Evolutionary conservation across 1,140 invertebrate species (phyloP), one percentile per base, ranked within the genome.

Genomic region (Gonioctena quinquepunctata): DNA sequence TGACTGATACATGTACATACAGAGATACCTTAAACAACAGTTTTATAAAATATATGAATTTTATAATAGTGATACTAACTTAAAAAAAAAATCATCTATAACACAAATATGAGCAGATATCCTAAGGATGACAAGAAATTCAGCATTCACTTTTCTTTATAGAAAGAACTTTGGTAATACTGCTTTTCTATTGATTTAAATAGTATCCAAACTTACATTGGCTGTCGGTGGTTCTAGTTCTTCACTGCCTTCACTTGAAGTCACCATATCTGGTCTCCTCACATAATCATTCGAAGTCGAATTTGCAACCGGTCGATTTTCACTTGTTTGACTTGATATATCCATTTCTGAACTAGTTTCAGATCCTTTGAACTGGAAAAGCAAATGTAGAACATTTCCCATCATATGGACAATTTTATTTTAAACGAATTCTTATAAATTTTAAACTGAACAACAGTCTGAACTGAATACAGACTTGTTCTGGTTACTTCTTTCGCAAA

Each of bases 271-370:
- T 16, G 56, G 61, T 2, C 26, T 33, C 54, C 60, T 70, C 25
- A 33, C 33, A 13, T 66, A 69, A 66, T 79, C 73, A 54, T 74
- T 74, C 16, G 76, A 74, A 3, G 74, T 77, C 3, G 77, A 74
- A 69, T 74, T 74, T 7, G 76, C 74, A 52, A 73, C 74, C 7
- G 76, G 77, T 48, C 60, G 64, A 28, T 56, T 62, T 13, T 69
- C 63, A 63, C 28, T 73, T 4, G 65, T 61, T 23, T 66, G 65
- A 50, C 50, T 71, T 11, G 52, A 66, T 60, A 77, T 72, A 57
- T 77, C 75, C 22, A 73, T 16, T 50, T 78, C 78, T 3, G 78
- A 79, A 50, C 75, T 76, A 11, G 70, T 78, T 56, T 77, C 75
- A 6, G 78, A 79, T 26, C 26, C 19, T 60, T 42, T 56, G 25